Base-by-base conservation (phyloP, 2,113 vertebrate species). In the Glareola pratincola region DNA sequence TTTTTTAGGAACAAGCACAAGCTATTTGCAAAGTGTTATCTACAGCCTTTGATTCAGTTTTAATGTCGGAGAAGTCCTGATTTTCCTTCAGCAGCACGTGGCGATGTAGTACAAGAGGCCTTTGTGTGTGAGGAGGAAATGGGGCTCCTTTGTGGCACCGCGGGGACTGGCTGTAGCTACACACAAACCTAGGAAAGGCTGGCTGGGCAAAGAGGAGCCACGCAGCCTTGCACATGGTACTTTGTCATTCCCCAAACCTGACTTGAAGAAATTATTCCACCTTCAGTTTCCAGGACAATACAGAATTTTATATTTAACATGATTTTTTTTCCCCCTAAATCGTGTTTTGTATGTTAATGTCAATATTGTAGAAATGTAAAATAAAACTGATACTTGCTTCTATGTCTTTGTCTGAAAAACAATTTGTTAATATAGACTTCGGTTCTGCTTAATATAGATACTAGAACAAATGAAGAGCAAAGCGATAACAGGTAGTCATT, bases 11-110 rank as follows among this genome's bases (percentile, higher is more conserved):
- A 71, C 99, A 99, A 96, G 99, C 99, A 91, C 99, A 99, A 97
- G 98, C 99, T 34, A 99, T 99, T 97, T 99, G 99, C 98, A 99
- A 99, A 97, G 98, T 99, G 54, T 96, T 99, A 75, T 99, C 99
- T 6, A 97, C 99, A 17, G 99, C 99, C 13, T 99, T 99, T 50
- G 99, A 99, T 96, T 98, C 99, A 3, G 99, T 98, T 34, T 81
- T 99, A 88, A 98, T 98, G 43, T 99, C 98, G 0, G 99, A 99
- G 91, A 99, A 99, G 96, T 97, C 99, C 30, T 99, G 98, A 99
- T 90, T 64, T 41, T 43, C 85, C 91, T 69, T 34, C 24, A 34
- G 93, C 71, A 30, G 54, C 68, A 41, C 5, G 0, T 3, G 36
- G 64, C 13, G 3, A 23, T 24, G 57, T 11, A 45, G 54, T 7